Evolutionary conservation across 2,113 vertebrate species (phyloP), one percentile per base, ranked within the genome.

Genomic region (Stomatorhinus ivindoensis): DNA sequence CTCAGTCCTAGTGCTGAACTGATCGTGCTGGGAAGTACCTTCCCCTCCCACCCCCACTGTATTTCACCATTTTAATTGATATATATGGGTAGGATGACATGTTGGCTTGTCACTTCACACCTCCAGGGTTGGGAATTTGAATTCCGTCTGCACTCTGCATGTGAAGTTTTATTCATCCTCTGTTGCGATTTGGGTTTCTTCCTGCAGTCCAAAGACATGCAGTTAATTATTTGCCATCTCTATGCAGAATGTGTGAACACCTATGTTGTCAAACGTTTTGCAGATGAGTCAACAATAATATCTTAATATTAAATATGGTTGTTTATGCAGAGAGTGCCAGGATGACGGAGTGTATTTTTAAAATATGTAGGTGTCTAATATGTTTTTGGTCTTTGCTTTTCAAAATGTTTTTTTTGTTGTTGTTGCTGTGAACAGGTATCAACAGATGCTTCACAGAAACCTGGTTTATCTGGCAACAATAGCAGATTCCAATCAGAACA

Each of bases 401-500:
- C 21, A 24, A 27, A 21, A n/a, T 84, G 4, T 44, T 21, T 0
- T 10, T 3, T 11, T 47, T n/a, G 5, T 55, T 90, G 46, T 91
- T 91, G 42, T 92, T 92, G 94, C 3, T 94, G 92, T 94, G 91
- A 90, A 44, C 93, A 99, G 98, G 92, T 99, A 99, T 94, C 98
- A 99, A 91, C 98, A 99, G 94, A 97, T 99, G 97, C 95, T 99
- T 91, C 98, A 99, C 93, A 98, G 98, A 94, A 99, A 99, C 94
- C 93, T 99, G 95, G 98, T 99, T 91, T 99, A 99, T 94, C 95
- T 99, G 94, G 98, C 98, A 31, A 99, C 98, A 88, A 99, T 99
- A 97, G 98, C 98, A 96, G 98, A 99, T 94, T 99, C 98, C 90
- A 99, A 99, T 95, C 98, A 99, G 94, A 99, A 99, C 94, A 98